Base-by-base conservation (phyloP, 2,888 invertebrate genomes). In the Formica aserva region DNA sequence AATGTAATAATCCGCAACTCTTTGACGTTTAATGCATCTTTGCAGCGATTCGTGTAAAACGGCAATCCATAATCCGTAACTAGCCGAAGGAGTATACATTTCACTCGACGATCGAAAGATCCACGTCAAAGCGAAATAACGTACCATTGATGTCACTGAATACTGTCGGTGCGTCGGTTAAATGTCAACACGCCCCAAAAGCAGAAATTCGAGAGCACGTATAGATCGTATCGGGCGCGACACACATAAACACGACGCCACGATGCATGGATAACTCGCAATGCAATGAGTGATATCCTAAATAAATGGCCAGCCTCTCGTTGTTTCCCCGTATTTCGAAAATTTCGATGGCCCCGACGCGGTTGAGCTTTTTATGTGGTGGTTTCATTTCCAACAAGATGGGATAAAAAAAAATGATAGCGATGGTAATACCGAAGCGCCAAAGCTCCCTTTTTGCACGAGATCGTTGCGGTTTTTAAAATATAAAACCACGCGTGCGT, bases 131-230 rank as follows among this genome's bases (percentile, higher is more conserved):
- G 41, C 22, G 41, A 71, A 60, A 45, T 32, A 5, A 41, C 41
- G 18, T 52, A 71, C 71, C 15, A 71, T 71, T 69, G 78, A 57
- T 45, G 71, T 26, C 41, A 57, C 15, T 32, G 71, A 71, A 78
- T 32, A 71, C 69, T 69, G 69, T 55, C 55, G n/a, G 22, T 26
- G 13, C 38, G 32, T 78, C 57, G 57, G 57, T 55, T 78, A 78
- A 78, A 78, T 71, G 71, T 78, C 78, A 78, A 57, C 32, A 22
- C 57, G 3, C 15, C 22, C 48, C 41, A 41, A 78, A 69, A 78
- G 57, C 78, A 57, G 71, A 78, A 78, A 78, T 71, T 78, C 32
- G 78, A 71, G 71, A 78, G 41, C 55, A 71, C 55, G 41, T 57
- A 78, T 22, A 29, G 71, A 55, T 69, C 77, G 77, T 78, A 57